A percentile compares a stretch with the other conserved stretches of the same genome.
These are phyloP conservation scores for Tapirus terrestris DNA, from an alignment of 2,113 vertebrate genomes.

Conservation along the genomic window DNA sequence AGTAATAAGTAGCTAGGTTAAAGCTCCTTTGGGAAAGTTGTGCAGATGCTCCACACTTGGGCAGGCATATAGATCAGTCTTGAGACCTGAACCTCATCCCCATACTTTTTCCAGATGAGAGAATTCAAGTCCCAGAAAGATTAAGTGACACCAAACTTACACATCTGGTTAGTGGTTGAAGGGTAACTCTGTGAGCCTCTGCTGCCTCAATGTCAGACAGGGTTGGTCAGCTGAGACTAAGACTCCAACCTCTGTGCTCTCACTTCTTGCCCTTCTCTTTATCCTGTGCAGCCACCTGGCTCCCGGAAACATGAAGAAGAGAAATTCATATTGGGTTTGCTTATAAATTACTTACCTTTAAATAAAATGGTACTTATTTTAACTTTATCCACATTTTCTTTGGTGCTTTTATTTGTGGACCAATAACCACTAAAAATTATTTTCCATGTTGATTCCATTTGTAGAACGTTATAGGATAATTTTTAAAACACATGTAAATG, in stretches of 20 bases:
- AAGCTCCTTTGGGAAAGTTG: neutral
- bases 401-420: constrained; percentile 39
- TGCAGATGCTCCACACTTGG: neutral
- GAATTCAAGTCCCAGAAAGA: neutral
- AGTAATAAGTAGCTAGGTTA: no score
- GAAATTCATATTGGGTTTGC: neutral
- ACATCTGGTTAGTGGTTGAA: neutral
- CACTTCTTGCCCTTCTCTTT: neutral
- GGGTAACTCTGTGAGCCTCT: neutral
- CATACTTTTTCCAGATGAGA: neutral
- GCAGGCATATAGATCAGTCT: neutral
- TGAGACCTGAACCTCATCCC: neutral
- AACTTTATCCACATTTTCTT: neutral
- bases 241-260: neutral
- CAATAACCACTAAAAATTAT: neutral
- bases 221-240: neutral
- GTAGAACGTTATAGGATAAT: constrained; percentile 6
- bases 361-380: neutral
- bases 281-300: neutral
- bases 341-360: neutral
- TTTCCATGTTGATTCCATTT: constrained; percentile 22
- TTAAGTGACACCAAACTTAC: neutral
- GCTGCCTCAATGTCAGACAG: neutral
- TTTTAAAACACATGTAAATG: neutral
- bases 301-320: neutral